Evolutionary conservation across 2,888 invertebrate species (phyloP).

Genomic region (Pheosia tremula): DNA sequence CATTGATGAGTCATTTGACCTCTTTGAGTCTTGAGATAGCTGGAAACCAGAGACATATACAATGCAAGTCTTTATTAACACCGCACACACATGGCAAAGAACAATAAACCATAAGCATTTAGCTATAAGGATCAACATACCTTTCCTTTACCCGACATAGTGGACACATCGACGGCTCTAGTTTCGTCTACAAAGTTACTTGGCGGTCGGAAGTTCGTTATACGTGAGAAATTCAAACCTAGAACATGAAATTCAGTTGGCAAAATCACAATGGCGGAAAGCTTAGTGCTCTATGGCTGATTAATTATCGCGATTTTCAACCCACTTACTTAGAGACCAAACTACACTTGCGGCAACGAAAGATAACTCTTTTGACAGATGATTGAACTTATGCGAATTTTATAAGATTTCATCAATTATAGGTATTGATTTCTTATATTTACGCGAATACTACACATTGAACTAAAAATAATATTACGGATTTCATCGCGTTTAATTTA

Average conservation of each 20-base stretch:
- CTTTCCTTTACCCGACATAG: constrained; percentile 63
- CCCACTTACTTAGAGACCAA: too few species aligned
- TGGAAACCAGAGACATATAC: constrained; percentile 35
- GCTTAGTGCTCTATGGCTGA: too few species aligned
- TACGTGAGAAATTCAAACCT: constrained; percentile 79
- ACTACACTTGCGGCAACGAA: too few species aligned
- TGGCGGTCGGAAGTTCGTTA: constrained; percentile 64
- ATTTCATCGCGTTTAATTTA: too few species aligned
- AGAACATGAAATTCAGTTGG: constrained; percentile 12
- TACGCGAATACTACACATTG: too few species aligned
- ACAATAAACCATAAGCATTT: background rate
- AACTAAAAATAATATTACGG: too few species aligned
- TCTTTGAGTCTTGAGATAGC: constrained; percentile 65
- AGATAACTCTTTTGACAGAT: too few species aligned
- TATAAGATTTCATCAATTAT: too few species aligned
- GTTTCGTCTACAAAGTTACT: constrained; percentile 74
- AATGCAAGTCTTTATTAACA: background rate
- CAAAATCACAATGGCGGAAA: too few species aligned
- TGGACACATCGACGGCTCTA: constrained; percentile 59
- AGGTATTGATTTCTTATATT: too few species aligned
- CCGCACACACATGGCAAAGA: background rate
- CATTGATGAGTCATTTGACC: constrained; percentile 50
- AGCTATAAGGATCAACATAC: constrained; percentile 37
- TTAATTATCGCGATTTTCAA: too few species aligned
- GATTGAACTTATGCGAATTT: too few species aligned